Conservation (phyloP, 30 jellyfish, hydroid and myxozoan species). For the Hydra vulgaris region DNA sequence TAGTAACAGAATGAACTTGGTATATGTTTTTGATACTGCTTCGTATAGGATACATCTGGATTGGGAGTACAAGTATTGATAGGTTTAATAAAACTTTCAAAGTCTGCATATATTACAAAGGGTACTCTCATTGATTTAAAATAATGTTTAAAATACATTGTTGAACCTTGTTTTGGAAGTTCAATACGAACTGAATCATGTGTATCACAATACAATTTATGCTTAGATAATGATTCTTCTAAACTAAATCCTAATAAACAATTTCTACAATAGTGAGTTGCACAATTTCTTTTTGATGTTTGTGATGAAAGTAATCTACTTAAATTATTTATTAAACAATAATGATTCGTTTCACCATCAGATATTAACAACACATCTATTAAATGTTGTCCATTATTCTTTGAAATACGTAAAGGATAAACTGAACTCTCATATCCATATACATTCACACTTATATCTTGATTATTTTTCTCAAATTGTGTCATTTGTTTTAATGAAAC, state of each 20-base stretch:
- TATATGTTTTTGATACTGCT: conserved; percentile 1
- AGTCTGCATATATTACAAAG: conserved; percentile 28
- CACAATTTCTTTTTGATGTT: neutral
- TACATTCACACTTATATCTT: conserved; percentile 23
- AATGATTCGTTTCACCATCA: conserved; percentile 18
- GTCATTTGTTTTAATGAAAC: neutral
- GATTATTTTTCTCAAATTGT: conserved; percentile 27
- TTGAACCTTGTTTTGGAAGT: no score
- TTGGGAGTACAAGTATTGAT: neutral
- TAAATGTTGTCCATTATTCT: neutral
- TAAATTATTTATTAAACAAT: neutral
- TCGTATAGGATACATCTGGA: neutral
- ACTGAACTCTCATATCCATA: neutral
- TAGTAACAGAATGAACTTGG: neutral
- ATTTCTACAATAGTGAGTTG: conserved; percentile 18
- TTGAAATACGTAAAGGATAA: neutral
- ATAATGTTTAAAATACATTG: conserved; percentile 3
- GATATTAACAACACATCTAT: conserved; percentile 9
- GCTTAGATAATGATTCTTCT: conserved; percentile 13
- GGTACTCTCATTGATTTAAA: conserved; percentile 7
- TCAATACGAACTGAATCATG: conserved; percentile 18
- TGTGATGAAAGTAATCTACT: neutral
- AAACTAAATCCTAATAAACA: conserved; percentile 6
- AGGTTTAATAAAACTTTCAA: conserved; percentile 16
- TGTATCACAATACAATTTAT: neutral